Evolutionary conservation across 2,113 vertebrate genomes (phyloP).

Genomic region (Pseudorasbora parva): DNA sequence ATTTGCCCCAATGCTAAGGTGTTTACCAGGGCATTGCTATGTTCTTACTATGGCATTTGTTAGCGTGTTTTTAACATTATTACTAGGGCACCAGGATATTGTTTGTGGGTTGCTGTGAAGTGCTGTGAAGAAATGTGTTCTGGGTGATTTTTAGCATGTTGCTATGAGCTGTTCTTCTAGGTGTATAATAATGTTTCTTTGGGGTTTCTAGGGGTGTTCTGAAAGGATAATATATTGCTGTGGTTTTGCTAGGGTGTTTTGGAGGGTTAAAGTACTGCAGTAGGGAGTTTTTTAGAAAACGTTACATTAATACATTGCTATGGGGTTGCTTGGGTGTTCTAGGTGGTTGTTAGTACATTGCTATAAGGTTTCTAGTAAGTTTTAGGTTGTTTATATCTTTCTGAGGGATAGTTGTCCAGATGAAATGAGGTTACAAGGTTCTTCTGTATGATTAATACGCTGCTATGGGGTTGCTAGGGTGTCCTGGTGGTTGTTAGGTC

Average conservation of each 20-base stretch:
- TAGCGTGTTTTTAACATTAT: not conserved
- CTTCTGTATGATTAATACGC: not conserved
- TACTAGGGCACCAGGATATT: not conserved
- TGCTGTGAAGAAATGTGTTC: too few species aligned
- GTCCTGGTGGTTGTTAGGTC: not conserved
- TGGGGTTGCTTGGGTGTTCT: not conserved
- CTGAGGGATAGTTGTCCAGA: too few species aligned
- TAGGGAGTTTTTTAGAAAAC: too few species aligned
- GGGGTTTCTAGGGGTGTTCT: too few species aligned
- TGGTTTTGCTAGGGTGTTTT: not conserved
- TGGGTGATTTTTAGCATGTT: not conserved
- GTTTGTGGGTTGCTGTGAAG: not conserved
- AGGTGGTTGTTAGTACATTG: too few species aligned
- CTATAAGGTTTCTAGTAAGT: too few species aligned
- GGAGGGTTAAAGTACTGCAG: too few species aligned
- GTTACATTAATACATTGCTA: not conserved
- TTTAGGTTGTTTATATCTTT: too few species aligned
- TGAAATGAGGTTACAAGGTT: too few species aligned
- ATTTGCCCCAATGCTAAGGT: not conserved
- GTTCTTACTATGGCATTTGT: not conserved
- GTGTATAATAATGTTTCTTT: not conserved
- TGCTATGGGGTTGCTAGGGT: not conserved
- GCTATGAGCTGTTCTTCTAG: not conserved
- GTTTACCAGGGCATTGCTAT: not conserved
- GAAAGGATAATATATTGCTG: too few species aligned